These are phyloP conservation scores for Grus americana DNA, from an alignment of 2,113 vertebrate species.

Conservation along the genomic window DNA sequence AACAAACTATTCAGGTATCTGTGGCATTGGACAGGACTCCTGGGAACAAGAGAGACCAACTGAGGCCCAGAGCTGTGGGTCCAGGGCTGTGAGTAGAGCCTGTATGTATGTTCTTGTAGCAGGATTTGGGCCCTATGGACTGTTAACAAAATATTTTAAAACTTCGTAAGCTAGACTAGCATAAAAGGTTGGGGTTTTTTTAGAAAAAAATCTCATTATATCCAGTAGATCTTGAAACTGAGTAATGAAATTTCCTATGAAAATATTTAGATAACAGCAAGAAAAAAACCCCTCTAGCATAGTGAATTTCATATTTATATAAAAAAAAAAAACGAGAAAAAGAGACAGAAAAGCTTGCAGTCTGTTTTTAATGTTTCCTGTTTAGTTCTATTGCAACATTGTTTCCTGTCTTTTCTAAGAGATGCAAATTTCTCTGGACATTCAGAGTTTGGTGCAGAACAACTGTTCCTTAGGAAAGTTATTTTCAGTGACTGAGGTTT, in stretches of 20 bases:
- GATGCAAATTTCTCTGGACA: neutral
- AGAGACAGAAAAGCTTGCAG: neutral
- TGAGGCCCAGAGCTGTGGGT: neutral
- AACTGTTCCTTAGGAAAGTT: slow-evolving; percentile 7
- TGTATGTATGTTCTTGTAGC: neutral
- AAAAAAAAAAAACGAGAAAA: neutral
- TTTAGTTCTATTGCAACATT: neutral
- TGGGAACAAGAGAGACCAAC: neutral
- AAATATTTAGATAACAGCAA: neutral
- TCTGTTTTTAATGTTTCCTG: slow-evolving; percentile 13
- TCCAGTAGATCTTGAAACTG: neutral
- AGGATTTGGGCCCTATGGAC: neutral
- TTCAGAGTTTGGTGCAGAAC: slow-evolving; percentile 55
- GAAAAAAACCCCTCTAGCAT: neutral
- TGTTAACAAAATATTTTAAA: neutral
- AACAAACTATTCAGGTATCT: neutral
- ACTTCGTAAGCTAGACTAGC: neutral
- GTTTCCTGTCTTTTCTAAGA: neutral
- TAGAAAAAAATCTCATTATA: neutral
- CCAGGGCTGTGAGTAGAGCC: neutral
- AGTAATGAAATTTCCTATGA: neutral
- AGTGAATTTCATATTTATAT: neutral
- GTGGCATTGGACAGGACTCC: neutral
- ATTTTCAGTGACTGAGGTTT: neutral
- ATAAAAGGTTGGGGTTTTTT: neutral